Conservation (phyloP, 2,113 vertebrate species). For the Monopterus albus region DNA sequence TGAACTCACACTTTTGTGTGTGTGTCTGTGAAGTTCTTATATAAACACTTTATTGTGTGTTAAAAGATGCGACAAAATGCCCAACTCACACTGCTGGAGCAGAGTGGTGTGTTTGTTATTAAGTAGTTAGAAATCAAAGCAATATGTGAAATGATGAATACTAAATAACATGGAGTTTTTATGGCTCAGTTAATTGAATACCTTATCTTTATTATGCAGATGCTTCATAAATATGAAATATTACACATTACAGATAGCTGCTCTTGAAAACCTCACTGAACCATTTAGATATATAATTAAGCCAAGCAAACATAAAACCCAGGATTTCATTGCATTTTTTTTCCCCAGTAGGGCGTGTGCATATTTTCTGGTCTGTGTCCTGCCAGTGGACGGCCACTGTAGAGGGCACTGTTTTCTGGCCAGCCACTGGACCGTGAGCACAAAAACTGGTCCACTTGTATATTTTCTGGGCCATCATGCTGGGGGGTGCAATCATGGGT, state of each 20-base stretch:
- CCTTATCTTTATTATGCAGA: slow-evolving; percentile 86
- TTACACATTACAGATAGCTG: slow-evolving; percentile 83
- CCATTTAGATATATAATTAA: slow-evolving; percentile 86
- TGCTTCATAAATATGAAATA: slow-evolving; percentile 86
- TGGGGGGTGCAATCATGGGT: no score
- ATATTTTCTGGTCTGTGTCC: no score
- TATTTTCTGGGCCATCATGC: no score
- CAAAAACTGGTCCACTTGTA: no score
- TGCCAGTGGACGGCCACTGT: no score
- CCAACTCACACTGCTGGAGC: slow-evolving; percentile 29
- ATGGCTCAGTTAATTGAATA: slow-evolving; percentile 83
- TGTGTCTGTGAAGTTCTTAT: slow-evolving; percentile 54
- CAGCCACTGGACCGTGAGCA: no score
- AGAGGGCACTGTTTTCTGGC: no score
- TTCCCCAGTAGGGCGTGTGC: no score
- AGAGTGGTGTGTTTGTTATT: slow-evolving; percentile 77
- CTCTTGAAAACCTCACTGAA: slow-evolving; percentile 79
- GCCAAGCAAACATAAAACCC: slow-evolving; percentile 70
- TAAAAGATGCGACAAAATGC: slow-evolving; percentile 49
- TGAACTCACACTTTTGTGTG: slow-evolving; percentile 31
- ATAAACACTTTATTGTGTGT: slow-evolving; percentile 60
- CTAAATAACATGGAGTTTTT: slow-evolving; percentile 80
- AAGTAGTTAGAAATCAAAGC: slow-evolving; percentile 84
- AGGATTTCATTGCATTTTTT: slow-evolving; percentile 57
- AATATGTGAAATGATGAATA: slow-evolving; percentile 81